Evolutionary conservation across 1,140 invertebrate genomes (phyloP).

Genomic region (Cecropterus lyciades): DNA sequence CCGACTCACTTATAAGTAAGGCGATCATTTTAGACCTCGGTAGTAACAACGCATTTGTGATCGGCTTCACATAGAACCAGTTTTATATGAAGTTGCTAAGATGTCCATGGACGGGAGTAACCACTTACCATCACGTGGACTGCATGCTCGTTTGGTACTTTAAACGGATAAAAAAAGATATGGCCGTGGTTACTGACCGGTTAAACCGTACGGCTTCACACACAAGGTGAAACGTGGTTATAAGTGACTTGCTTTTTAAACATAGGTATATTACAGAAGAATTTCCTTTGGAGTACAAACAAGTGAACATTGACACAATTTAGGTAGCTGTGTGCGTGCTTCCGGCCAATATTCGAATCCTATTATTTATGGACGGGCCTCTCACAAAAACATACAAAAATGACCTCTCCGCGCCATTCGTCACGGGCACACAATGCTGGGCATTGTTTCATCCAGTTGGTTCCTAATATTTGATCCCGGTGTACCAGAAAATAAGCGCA

Average conservation of each 20-base stretch:
- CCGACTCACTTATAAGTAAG: no score
- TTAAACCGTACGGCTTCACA: not conserved
- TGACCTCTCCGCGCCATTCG: conserved; percentile 64
- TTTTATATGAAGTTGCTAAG: no score
- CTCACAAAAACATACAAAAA: conserved; percentile 78
- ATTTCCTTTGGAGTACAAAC: conserved; percentile 50
- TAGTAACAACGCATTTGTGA: no score
- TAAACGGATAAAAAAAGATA: no score
- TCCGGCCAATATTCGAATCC: conserved; percentile 72
- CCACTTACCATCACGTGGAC: no score
- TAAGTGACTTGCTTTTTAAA: conserved; percentile 21
- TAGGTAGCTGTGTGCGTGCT: conserved; percentile 61
- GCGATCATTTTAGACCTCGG: no score
- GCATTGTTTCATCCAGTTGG: conserved; percentile 69
- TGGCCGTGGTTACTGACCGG: no score
- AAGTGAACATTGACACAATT: conserved; percentile 67
- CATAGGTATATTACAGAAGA: no score
- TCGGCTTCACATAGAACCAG: no score
- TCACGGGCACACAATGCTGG: conserved; percentile 65
- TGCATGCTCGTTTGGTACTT: no score
- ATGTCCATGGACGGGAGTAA: no score
- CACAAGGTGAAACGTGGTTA: no score
- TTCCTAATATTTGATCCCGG: conserved; percentile 50
- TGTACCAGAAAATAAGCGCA: conserved; percentile 33
- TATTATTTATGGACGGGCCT: conserved; percentile 69